These are phyloP conservation scores for Drosophila sproati DNA, from an alignment of 1,140 invertebrate genomes.

Conservation along the genomic window DNA sequence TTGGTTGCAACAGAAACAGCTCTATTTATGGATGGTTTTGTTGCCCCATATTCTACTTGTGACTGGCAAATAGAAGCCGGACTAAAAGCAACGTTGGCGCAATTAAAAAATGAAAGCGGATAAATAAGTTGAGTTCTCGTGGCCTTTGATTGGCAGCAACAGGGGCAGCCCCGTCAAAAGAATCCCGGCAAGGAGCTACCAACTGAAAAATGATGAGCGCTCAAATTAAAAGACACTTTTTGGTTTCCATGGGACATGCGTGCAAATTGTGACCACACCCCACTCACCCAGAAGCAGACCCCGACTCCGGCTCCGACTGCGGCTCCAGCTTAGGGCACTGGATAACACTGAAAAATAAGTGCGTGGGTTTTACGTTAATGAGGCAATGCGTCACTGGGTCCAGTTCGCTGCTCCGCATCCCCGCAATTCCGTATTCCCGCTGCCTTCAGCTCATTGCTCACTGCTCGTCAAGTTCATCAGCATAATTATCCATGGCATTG, in stretches of 20 bases:
- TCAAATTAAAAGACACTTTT: conserved; percentile 76
- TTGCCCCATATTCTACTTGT: conserved; percentile 54
- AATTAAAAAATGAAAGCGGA: conserved; percentile 79
- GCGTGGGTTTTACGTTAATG: conserved; percentile 74
- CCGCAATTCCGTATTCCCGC: too few species aligned
- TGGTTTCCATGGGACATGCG: conserved; percentile 63
- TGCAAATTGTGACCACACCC: conserved; percentile 51
- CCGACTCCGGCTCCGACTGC: background rate
- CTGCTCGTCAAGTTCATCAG: conserved; percentile 71
- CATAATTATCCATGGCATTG: conserved; percentile 77
- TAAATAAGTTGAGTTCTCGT: conserved; percentile 68
- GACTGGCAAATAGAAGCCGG: conserved; percentile 57
- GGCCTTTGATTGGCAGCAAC: conserved; percentile 63
- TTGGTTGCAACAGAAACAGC: conserved; percentile 20
- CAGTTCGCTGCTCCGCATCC: background rate
- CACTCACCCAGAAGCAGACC: background rate
- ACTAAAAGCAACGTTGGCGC: conserved; percentile 47
- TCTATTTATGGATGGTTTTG: conserved; percentile 14
- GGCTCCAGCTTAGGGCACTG: background rate
- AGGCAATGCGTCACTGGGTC: conserved; percentile 75
- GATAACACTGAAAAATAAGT: conserved; percentile 47
- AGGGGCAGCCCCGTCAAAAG: background rate
- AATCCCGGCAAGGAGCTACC: background rate
- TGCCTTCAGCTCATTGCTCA: background rate
- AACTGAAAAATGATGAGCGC: conserved; percentile 26